Percentiles rank a stretch among this genome's conserved stretches.
These are phyloP conservation scores for Atherinomorus stipes DNA, from an alignment of 2,113 vertebrate genomes.

Conservation along the genomic window DNA sequence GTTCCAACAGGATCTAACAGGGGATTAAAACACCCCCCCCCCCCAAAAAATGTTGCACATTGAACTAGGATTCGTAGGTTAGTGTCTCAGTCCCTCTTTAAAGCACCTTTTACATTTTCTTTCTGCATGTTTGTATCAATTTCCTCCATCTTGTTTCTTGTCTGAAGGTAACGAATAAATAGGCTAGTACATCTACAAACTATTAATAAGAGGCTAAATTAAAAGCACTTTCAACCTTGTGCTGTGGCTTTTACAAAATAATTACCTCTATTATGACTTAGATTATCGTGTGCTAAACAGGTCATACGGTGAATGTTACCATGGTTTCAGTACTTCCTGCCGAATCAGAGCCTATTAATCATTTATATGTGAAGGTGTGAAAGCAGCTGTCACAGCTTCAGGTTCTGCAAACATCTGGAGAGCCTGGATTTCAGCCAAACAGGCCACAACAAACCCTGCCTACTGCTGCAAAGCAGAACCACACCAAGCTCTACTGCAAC, in stretches of 20 bases:
- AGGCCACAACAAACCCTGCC: constrained; percentile 27
- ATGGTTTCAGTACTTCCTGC: constrained; percentile 14
- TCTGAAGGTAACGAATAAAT: too few species aligned
- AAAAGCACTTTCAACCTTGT: not conserved
- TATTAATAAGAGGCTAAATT: too few species aligned
- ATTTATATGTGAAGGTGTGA: constrained; percentile 52
- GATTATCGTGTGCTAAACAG: not conserved
- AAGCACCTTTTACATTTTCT: constrained; percentile 13
- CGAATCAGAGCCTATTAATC: constrained; percentile 53
- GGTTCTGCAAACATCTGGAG: constrained; percentile 65
- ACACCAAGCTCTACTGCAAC: not conserved
- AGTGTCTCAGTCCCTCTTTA: constrained; percentile 22
- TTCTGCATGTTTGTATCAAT: not conserved
- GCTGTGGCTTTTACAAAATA: not conserved
- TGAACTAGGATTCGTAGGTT: constrained; percentile 44
- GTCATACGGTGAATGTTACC: not conserved
- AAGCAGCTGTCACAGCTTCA: constrained; percentile 57
- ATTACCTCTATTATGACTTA: not conserved
- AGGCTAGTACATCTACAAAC: too few species aligned
- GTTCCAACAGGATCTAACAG: constrained; percentile 22
- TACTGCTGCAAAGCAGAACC: constrained; percentile 13
- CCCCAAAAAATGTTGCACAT: constrained; percentile 16
- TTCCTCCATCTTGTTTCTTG: not conserved
- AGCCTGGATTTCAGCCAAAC: constrained; percentile 61
- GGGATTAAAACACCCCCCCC: constrained; percentile 18